A percentile compares a stretch with the other conserved stretches of the same genome.
phyloP scores from a whole-genome alignment of 2,888 invertebrate species.

The Harpagoxenus sublaevis region DNA sequence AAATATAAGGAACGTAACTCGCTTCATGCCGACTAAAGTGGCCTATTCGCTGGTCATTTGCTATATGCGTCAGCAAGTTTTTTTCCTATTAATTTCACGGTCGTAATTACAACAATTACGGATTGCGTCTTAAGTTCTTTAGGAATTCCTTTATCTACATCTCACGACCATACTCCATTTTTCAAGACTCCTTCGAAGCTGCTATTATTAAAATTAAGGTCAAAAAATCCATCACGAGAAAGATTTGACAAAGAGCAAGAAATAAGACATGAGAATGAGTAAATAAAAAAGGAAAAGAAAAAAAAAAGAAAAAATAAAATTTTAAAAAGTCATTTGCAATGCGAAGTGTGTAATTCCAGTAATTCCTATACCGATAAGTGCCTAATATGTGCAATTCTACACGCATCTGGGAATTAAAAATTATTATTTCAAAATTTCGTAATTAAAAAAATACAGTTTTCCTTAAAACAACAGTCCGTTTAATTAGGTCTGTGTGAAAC shows the following conservation, averaged over 20 bases:
- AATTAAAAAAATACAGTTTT: background rate
- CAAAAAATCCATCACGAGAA: background rate
- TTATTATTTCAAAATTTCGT: background rate
- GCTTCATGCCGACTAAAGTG: slow-evolving; percentile 16
- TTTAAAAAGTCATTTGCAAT: background rate
- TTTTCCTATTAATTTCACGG: slow-evolving; percentile 27
- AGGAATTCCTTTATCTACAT: background rate
- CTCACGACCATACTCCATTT: background rate
- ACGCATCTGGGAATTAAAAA: background rate
- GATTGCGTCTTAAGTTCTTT: slow-evolving; percentile 10
- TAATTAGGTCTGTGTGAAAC: background rate
- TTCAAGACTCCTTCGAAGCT: background rate
- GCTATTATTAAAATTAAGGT: slow-evolving; percentile 22
- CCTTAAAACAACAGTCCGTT: background rate
- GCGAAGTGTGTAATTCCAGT: background rate
- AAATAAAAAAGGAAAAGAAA: background rate
- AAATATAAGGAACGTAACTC: slow-evolving; percentile 22
- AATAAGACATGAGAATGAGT: background rate
- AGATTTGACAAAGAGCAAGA: background rate
- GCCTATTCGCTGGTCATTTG: slow-evolving; percentile 31
- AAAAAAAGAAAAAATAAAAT: background rate
- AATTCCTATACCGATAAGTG: background rate
- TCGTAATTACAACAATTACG: slow-evolving; percentile 3
- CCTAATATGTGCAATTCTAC: background rate
- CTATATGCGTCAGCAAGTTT: slow-evolving; percentile 34